Evolutionary conservation across 2,888 invertebrate species (phyloP), one percentile per base, ranked within the genome.

Genomic region (Pimpla rufipes): DNA sequence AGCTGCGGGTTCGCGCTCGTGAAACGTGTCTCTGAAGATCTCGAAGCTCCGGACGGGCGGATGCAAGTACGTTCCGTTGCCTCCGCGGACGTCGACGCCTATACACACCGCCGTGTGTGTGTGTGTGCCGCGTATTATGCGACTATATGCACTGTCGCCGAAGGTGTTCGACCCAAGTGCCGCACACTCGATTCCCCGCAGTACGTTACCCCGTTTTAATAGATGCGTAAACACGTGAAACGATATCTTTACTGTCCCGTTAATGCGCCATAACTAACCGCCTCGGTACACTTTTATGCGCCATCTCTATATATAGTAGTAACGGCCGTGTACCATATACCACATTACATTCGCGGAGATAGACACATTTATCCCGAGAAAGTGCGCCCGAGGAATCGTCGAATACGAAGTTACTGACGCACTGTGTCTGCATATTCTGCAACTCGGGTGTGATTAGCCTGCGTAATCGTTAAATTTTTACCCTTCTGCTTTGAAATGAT

Each of bases 231-330:
- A 83, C 79, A 83, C 64, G 77, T 68, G 70, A 77, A 80, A 83
- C 77, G 83, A 83, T 80, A 83, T 83, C 80, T 83, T 83, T 70
- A 83, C 73, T 74, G 77, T 80, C 77, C 79, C 77, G 64, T 83
- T 83, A 74, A 83, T 64, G 68, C 77, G 62, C 80, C 57, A 77
- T 83, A 83, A 83, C 83, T 80, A 74, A 77, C 74, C 83, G 55
- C 73, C 68, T 64, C 67, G 68, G 55, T 74, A 62, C 55, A 80
- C 67, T 71, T 37, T 66, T 67, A 71, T 50, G 42, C 18, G 66
- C 42, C 42, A n/a, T 47, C 18, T n/a, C 70, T 59, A 59, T 55
- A 37, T 42, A 37, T 42, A 71, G 50, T 50, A 35, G 68, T 68
- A 68, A 68, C 68, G 6, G 55, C 23, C 18, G 16, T 21, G 52